These are phyloP conservation scores for Pleuronectes platessa DNA, from an alignment of 2,113 vertebrate species.

Conservation along the genomic window DNA sequence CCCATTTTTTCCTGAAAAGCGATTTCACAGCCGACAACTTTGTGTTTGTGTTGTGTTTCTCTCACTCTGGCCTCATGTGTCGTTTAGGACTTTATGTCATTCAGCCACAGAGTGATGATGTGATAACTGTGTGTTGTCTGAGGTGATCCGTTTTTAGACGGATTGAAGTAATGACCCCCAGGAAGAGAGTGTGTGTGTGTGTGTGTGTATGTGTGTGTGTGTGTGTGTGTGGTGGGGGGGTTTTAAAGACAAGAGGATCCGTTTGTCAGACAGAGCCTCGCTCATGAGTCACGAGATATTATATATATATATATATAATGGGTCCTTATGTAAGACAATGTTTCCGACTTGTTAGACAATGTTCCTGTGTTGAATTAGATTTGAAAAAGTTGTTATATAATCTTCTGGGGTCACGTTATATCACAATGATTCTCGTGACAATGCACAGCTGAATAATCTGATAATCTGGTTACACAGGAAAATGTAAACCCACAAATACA, in stretches of 20 bases:
- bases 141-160: background rate
- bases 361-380: background rate
- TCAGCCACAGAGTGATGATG: background rate
- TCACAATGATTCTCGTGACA: slow-evolving; percentile 32
- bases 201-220: background rate
- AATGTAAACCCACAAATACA: slow-evolving; percentile 11
- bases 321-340: background rate
- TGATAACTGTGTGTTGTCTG: too few species aligned
- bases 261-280: slow-evolving; percentile 1
- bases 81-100: slow-evolving; percentile 39
- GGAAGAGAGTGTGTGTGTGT: slow-evolving; percentile 5
- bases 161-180: slow-evolving; percentile 29
- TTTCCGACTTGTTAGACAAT: background rate
- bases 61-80: slow-evolving; percentile 22
- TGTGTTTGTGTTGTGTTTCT: background rate
- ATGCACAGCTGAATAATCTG: background rate
- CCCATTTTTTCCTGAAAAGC: too few species aligned
- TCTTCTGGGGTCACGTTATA: slow-evolving; percentile 12
- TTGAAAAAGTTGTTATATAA: slow-evolving; percentile 22
- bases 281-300: background rate
- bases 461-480: slow-evolving; percentile 13
- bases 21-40: slow-evolving; percentile 6
- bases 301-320: background rate
- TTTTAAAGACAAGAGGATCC: slow-evolving; percentile 10
- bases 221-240: background rate